Evolutionary conservation across 1,140 invertebrate genomes (phyloP).

Genomic region (Augochlora pura): DNA sequence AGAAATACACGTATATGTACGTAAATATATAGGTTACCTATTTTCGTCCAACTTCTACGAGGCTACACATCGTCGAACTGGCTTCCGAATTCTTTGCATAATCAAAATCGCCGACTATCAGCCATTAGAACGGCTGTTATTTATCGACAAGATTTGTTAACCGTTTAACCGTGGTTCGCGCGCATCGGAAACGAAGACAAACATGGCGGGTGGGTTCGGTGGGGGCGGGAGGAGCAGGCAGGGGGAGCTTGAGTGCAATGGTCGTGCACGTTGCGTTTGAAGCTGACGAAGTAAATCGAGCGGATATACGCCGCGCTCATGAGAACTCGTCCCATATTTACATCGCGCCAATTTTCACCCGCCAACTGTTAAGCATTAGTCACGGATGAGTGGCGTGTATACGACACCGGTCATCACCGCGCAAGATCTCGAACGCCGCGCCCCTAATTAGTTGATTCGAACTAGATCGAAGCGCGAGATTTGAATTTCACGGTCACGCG

Average conservation of each 20-base stretch:
- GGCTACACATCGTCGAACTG: not conserved
- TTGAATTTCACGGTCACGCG: constrained; percentile 15
- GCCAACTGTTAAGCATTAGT: constrained; percentile 56
- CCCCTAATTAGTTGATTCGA: constrained; percentile 35
- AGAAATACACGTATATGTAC: constrained; percentile 12
- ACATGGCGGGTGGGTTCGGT: not conserved
- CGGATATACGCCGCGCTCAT: constrained; percentile 31
- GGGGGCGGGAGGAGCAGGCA: not conserved
- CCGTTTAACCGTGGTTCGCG: not conserved
- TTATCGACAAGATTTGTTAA: constrained; percentile 36
- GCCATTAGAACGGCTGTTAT: constrained; percentile 19
- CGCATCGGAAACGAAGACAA: not conserved
- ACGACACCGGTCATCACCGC: constrained; percentile 5
- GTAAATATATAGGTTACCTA: constrained; percentile 39
- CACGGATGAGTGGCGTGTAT: constrained; percentile 31
- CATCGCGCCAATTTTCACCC: constrained; percentile 59
- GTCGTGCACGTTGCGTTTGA: constrained; percentile 15
- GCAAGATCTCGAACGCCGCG: constrained; percentile 35
- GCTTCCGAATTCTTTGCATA: constrained; percentile 42
- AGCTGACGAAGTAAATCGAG: constrained; percentile 50
- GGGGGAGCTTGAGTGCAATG: not conserved
- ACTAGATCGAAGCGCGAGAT: not conserved
- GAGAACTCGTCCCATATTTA: constrained; percentile 57
- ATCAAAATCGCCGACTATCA: constrained; percentile 22
- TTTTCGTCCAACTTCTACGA: constrained; percentile 8